Evolutionary conservation across 2,888 invertebrate species (phyloP), one percentile per base, ranked within the genome.

Genomic region (Luperina testacea): DNA sequence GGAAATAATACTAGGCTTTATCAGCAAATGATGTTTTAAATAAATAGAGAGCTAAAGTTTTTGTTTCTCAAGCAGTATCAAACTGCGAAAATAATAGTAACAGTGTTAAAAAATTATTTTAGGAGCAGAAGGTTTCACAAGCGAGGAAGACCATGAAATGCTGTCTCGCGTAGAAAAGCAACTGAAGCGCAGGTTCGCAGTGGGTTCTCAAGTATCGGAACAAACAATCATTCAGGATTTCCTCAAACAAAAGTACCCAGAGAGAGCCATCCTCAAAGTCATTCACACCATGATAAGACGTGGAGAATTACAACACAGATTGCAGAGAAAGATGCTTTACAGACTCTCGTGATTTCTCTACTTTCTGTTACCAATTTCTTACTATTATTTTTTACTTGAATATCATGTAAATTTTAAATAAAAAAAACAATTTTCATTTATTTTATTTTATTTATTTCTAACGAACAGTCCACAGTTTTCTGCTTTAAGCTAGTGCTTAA

Each of bases 41-140:
- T 63, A 2, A 24, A 27, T 51, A 45, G 8, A 27, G 1, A 51
- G 17, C 61, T 27, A 51, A n/a, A 61, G 20, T 27, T 73, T 59
- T 59, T 51, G 4, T 27, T 48, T 17, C 17, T 67, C 13, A 42
- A 57, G 17, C 57, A 65, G 48, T 27, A n/a, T 4, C 20, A 7
- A 11, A 15, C n/a, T 27, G 45, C 15, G n/a, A 53, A 38, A 53
- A 6, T 2, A 17, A 45, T 51, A 51, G 17, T 72, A 45, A 67
- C 1, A 8, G 48, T 5, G 2, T 61, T n/a, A n/a, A 9, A 51
- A 73, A 48, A 70, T 51, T 9, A 42, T 87, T 84, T 32, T 90
- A 98, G 99, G 99, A 69, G 99, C 98, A n/a, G 99, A 99, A 97
- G 99, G 99, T 15, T 99, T 99, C 93, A 99, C 99, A 0, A 98